phyloP scores from a whole-genome alignment of 2,888 invertebrate species.

The Drosophila phalerata region DNA sequence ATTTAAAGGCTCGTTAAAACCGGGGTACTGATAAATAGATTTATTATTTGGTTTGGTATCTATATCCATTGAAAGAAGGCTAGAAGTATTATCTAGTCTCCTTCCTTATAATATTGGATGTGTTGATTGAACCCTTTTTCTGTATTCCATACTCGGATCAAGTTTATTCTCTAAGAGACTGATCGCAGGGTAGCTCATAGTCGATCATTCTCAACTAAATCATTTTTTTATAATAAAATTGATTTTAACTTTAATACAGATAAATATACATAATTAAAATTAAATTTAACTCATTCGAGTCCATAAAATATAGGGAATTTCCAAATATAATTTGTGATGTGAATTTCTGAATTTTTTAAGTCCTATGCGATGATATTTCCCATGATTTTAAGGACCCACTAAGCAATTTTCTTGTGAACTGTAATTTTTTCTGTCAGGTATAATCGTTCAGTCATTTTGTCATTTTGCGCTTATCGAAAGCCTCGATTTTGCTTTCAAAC shows the following conservation, averaged over 20 bases:
- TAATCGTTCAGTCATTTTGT: conserved; percentile 49
- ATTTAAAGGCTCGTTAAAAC: not conserved
- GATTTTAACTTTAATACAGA: not conserved
- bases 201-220: not conserved
- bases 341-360: not conserved
- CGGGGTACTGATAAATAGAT: not conserved
- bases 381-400: conserved; percentile 1
- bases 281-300: not conserved
- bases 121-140: not conserved
- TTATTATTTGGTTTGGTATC: not conserved
- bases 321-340: not conserved
- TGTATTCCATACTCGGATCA: not conserved
- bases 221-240: not conserved
- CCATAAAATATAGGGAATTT: not conserved
- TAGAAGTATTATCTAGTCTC: not conserved
- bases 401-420: conserved; percentile 56
- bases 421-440: conserved; percentile 79
- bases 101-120: not conserved
- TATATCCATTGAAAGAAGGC: not conserved
- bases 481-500: conserved; percentile 69
- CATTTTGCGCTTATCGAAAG: conserved; percentile 65
- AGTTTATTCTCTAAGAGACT: not conserved
- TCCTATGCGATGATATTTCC: not conserved
- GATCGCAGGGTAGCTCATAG: not conserved
- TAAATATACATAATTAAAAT: not conserved